Evolutionary conservation across 2,888 invertebrate genomes (phyloP).

Genomic region (Allygus modestus): DNA sequence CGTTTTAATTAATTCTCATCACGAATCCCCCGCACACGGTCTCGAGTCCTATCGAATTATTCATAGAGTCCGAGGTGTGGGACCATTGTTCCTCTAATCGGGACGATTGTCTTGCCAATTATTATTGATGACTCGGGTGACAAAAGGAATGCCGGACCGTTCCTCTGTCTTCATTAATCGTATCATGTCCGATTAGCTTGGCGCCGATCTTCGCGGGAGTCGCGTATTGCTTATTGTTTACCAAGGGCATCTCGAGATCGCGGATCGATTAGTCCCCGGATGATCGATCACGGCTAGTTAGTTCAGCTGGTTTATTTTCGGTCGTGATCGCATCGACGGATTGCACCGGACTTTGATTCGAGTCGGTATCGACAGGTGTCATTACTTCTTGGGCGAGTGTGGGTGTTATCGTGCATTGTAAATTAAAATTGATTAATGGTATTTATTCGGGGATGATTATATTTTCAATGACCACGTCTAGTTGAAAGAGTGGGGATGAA

Average conservation of each 20-base stretch:
- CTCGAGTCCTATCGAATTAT: constrained; percentile 41
- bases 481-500: no score
- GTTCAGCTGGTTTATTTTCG: constrained; percentile 27
- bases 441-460: background rate
- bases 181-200: constrained; percentile 56
- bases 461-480: no score
- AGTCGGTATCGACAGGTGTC: constrained; percentile 29
- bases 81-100: constrained; percentile 62
- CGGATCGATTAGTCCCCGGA: constrained; percentile 15
- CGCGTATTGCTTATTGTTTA: constrained; percentile 43
- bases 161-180: constrained; percentile 56
- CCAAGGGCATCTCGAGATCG: constrained; percentile 46
- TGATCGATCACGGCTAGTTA: constrained; percentile 46
- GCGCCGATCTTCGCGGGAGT: constrained; percentile 50
- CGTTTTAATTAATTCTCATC: constrained; percentile 62
- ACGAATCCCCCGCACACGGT: constrained; percentile 57
- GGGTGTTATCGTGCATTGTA: constrained; percentile 15
- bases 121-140: constrained; percentile 61
- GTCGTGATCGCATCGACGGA: constrained; percentile 45
- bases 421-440: constrained; percentile 6
- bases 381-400: constrained; percentile 4
- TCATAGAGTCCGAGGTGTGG: constrained; percentile 61
- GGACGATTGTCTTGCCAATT: constrained; percentile 59
- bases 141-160: constrained; percentile 54
- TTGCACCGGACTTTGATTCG: constrained; percentile 27